Conservation (phyloP, 2,888 invertebrate species). For the Gymnoscelis rufifasciata region DNA sequence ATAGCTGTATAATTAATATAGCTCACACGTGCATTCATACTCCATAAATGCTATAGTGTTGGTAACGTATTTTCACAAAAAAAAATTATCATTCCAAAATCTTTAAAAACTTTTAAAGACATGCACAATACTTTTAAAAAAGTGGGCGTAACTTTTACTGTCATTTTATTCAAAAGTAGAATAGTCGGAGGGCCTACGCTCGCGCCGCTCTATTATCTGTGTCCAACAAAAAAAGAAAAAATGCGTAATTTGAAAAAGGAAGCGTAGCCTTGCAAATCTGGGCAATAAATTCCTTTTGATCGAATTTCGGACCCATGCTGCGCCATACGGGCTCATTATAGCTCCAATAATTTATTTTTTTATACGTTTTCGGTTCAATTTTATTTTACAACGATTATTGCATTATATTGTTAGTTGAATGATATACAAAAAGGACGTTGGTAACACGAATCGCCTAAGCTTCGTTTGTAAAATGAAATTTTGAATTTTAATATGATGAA, state of each 20-base stretch:
- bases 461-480: constrained; percentile 1
- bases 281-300: constrained; percentile 77
- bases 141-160: constrained; percentile 75
- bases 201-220: constrained; percentile 65
- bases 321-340: constrained; percentile 77
- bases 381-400: constrained; percentile 30
- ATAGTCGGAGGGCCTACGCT: constrained; percentile 57
- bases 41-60: no score
- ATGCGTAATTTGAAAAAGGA: constrained; percentile 65
- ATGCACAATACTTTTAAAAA: constrained; percentile 65
- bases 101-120: constrained; percentile 73
- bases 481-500: no score
- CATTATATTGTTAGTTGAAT: constrained; percentile 17
- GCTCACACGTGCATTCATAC: no score
- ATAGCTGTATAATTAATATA: no score
- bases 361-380: constrained; percentile 36
- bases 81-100: constrained; percentile 57
- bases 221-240: constrained; percentile 42
- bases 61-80: not conserved
- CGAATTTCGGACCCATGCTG: constrained; percentile 76
- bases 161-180: constrained; percentile 63
- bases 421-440: no score
- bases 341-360: constrained; percentile 56
- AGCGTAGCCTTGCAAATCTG: constrained; percentile 73
- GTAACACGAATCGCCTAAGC: constrained; percentile 15